These are phyloP conservation scores for Polypterus senegalus DNA, from an alignment of 2,113 vertebrate species.

Conservation along the genomic window DNA sequence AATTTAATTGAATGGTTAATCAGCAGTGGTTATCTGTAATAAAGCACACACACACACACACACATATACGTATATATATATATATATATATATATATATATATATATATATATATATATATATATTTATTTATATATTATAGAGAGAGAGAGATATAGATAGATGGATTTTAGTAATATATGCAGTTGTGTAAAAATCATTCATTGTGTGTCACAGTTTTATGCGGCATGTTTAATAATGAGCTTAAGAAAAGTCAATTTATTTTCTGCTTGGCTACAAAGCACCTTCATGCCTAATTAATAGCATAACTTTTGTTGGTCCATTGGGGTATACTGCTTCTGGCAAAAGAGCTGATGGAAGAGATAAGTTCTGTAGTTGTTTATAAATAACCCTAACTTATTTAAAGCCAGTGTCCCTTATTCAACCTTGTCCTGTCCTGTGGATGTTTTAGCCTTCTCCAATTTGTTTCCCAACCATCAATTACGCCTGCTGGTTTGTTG, in stretches of 20 bases:
- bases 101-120: too few relatives aligned
- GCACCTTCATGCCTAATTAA: constrained; percentile 46
- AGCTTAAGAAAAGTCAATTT: constrained; percentile 31
- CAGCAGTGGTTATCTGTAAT: too few relatives aligned
- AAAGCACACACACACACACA: too few relatives aligned
- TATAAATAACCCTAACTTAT: constrained; percentile 52
- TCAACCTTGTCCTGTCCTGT: constrained; percentile 18
- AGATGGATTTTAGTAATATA: neutral
- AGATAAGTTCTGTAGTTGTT: constrained; percentile 48
- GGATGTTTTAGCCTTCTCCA: constrained; percentile 9
- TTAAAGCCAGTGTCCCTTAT: constrained; percentile 18
- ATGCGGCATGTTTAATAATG: neutral
- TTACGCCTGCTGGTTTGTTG: constrained; percentile 11
- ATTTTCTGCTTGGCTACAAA: constrained; percentile 48
- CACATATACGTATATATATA: too few relatives aligned
- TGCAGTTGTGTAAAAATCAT: neutral
- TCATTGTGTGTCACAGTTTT: neutral
- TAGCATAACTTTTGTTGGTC: constrained; percentile 34
- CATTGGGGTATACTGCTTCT: constrained; percentile 43
- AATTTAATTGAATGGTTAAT: too few relatives aligned
- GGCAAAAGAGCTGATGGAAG: constrained; percentile 40
- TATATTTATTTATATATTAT: too few relatives aligned
- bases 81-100: too few relatives aligned
- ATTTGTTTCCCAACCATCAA: constrained; percentile 6
- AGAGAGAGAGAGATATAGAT: too few relatives aligned